Evolutionary conservation across 1,140 invertebrate species (phyloP).

Genomic region (Lucilia cuprina): DNA sequence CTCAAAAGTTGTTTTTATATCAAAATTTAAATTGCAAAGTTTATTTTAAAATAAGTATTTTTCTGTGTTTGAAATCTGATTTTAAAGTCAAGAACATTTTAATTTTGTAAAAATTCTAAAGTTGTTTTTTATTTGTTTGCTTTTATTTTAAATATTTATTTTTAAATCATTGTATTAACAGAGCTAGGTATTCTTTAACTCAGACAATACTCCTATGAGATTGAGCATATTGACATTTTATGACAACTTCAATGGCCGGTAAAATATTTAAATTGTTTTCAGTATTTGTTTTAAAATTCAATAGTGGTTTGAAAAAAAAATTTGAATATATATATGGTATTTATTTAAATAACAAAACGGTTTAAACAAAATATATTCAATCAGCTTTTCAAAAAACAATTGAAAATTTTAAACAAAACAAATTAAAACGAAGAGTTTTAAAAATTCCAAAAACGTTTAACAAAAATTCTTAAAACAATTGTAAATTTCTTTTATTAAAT

Average conservation of each 20-base stretch:
- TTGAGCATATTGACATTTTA: background rate
- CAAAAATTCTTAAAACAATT: no score
- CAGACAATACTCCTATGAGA: background rate
- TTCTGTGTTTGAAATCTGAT: background rate
- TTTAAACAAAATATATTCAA: background rate
- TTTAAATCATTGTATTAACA: background rate
- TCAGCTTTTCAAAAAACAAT: no score
- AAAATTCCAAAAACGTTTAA: no score
- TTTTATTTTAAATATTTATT: background rate
- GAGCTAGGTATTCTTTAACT: no score
- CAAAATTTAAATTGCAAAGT: no score
- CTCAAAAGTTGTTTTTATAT: no score
- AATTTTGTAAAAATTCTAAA: background rate
- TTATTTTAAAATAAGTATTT: no score
- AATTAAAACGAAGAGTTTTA: no score
- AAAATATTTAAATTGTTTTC: background rate
- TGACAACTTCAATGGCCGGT: constrained; percentile 1
- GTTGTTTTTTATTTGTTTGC: background rate
- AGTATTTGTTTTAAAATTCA: background rate
- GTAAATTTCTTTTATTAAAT: no score
- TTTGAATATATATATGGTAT: background rate
- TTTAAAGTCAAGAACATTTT: background rate
- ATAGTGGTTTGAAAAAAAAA: background rate
- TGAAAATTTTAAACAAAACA: no score
- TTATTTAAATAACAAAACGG: background rate